These are phyloP conservation scores for Drosophila paramelanica DNA, from an alignment of 2,888 invertebrate genomes.

Conservation along the genomic window DNA sequence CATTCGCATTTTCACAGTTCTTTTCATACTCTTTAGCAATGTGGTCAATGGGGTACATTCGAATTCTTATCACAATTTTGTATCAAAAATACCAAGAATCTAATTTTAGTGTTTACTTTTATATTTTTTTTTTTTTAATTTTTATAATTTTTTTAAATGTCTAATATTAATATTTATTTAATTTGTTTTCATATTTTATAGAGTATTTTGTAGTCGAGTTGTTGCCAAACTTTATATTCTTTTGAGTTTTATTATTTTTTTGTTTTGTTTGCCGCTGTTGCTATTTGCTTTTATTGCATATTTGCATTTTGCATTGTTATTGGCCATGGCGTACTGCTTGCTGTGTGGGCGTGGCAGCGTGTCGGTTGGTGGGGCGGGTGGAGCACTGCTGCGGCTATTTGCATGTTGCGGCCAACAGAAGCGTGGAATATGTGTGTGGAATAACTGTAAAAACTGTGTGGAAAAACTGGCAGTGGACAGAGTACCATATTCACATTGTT, in stretches of 20 bases:
- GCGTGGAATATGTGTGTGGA: slow-evolving; percentile 13
- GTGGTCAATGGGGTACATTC: not conserved
- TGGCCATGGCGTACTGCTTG: slow-evolving; percentile 47
- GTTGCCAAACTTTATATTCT: not conserved
- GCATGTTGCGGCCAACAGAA: slow-evolving; percentile 58
- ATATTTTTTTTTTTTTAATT: no score
- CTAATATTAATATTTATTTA: not conserved
- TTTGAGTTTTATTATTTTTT: slow-evolving; percentile 17
- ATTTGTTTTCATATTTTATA: not conserved
- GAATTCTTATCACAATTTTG: no score
- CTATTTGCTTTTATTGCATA: slow-evolving; percentile 72
- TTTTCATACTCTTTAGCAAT: slow-evolving; percentile 25
- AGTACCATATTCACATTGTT: slow-evolving; percentile 26
- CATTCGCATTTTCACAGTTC: slow-evolving; percentile 43
- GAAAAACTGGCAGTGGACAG: slow-evolving; percentile 20
- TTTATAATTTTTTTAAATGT: no score
- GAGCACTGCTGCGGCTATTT: slow-evolving; percentile 52
- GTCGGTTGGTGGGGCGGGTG: slow-evolving; percentile 1
- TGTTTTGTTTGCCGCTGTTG: slow-evolving; percentile 32
- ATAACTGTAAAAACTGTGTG: slow-evolving; percentile 33
- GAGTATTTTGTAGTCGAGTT: slow-evolving; percentile 32
- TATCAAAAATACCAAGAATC: no score
- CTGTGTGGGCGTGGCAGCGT: slow-evolving; percentile 43
- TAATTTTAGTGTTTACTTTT: no score
- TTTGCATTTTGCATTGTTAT: slow-evolving; percentile 78